phyloP scores from a whole-genome alignment of 1,140 invertebrate genomes.

The Sinonovacula constricta region DNA sequence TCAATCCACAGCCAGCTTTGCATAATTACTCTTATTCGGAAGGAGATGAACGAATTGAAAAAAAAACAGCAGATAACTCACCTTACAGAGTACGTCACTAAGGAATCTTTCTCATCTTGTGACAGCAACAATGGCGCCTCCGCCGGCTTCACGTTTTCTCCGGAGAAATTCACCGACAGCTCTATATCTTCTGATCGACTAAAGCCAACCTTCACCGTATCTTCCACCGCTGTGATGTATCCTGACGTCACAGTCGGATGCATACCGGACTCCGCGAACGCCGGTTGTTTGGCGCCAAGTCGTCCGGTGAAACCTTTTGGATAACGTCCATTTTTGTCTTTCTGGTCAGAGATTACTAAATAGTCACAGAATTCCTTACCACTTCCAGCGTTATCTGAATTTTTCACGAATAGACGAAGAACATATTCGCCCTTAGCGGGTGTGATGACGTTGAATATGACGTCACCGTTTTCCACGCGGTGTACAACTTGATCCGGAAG shows the following conservation, averaged over 20 bases:
- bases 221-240: slow-evolving; percentile 55
- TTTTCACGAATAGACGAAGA: slow-evolving; percentile 60
- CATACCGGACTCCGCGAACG: slow-evolving; percentile 55
- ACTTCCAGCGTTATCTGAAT: slow-evolving; percentile 45
- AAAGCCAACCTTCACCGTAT: slow-evolving; percentile 60
- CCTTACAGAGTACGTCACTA: slow-evolving; percentile 58
- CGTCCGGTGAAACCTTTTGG: slow-evolving; percentile 62
- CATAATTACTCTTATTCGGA: too few relatives aligned
- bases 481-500: slow-evolving; percentile 62
- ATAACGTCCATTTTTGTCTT: slow-evolving; percentile 52
- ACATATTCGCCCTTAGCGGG: slow-evolving; percentile 67
- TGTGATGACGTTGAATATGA: slow-evolving; percentile 67
- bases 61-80: background rate
- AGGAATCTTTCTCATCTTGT: slow-evolving; percentile 51
- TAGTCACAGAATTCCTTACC: slow-evolving; percentile 67
- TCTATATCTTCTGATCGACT: slow-evolving; percentile 56
- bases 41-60: too few relatives aligned
- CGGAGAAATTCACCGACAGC: slow-evolving; percentile 60
- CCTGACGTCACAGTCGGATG: slow-evolving; percentile 55
- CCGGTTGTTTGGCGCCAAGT: slow-evolving; percentile 54
- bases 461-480: slow-evolving; percentile 62
- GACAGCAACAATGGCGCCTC: slow-evolving; percentile 58
- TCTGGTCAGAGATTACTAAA: slow-evolving; percentile 64
- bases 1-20: too few relatives aligned
- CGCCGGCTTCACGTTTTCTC: slow-evolving; percentile 57